Evolutionary conservation across 2,888 invertebrate genomes (phyloP), one percentile per base, ranked within the genome.

Genomic region (Abscondita cerata): DNA sequence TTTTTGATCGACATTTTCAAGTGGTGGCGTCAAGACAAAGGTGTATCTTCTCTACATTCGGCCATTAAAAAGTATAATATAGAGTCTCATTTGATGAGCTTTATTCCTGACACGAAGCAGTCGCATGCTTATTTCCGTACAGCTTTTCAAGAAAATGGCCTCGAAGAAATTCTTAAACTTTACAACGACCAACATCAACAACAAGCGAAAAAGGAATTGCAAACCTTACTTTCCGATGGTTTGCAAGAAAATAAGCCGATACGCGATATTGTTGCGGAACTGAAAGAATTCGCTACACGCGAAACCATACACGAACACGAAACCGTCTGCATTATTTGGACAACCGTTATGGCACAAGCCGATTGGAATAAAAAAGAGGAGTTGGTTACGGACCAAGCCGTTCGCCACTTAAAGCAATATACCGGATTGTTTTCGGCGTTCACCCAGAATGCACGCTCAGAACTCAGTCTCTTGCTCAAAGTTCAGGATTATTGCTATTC

Each of bases 341-440:
- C 89, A 70, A 94, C 95, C 68, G 89, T 98, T 73, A 98, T 98
- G 97, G 89, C 91, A 54, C 90, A 93, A 75, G 93, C 95, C 62
- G 97, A 98, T 82, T 98, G 97, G 98, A 98, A 96, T 83, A 98
- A 98, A 83, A 98, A 98, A 80, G 98, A 98, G 71, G 98, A 98
- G 81, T 82, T 98, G 73, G 89, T 98, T 68, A 95, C 96, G 51
- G 97, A 97, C 77, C 98, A 98, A 82, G 96, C 97, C 52, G 88
- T 95, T 52, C 92, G 93, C 80, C 94, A 95, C 82, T 85, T 91
- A 76, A 93, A 94, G 75, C 88, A 87, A 74, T 96, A 93, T 82
- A 91, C 95, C 69, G 88, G 90, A 62, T 83, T 98, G 72, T 87
- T 98, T 77, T 91, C 90, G 68, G 92, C 94, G 25, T 95, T 97